phyloP scores from a whole-genome alignment of 2,113 vertebrate genomes.

The Morone saxatilis region DNA sequence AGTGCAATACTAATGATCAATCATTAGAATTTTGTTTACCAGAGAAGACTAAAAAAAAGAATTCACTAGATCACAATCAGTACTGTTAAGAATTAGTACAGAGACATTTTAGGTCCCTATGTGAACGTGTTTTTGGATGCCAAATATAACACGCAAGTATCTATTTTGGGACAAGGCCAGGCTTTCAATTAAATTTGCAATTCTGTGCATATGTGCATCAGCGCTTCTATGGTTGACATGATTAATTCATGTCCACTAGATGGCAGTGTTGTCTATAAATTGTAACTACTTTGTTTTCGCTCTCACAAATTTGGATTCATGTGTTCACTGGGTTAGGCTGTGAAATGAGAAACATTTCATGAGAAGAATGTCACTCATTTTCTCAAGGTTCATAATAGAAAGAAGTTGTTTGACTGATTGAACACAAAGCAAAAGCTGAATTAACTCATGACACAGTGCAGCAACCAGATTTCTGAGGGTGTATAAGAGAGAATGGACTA shows the following conservation, averaged over 20 bases:
- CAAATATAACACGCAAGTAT: conserved; percentile 4
- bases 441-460: conserved; percentile 19
- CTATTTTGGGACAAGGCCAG: conserved; percentile 15
- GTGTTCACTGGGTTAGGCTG: conserved; percentile 9
- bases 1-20: background rate
- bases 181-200: background rate
- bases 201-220: background rate
- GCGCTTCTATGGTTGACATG: background rate
- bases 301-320: conserved; percentile 3
- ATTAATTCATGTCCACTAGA: conserved; percentile 34
- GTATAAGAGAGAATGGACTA: conserved; percentile 29
- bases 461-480: conserved; percentile 37
- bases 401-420: conserved; percentile 16
- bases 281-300: background rate
- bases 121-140: background rate
- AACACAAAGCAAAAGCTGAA: conserved; percentile 39
- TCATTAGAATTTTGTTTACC: background rate
- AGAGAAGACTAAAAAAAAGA: background rate
- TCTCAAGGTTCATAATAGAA: conserved; percentile 11
- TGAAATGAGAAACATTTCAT: conserved; percentile 15
- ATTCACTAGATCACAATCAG: conserved; percentile 4
- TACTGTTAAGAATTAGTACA: background rate
- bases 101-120: background rate
- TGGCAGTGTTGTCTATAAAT: conserved; percentile 56
- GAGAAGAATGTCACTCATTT: conserved; percentile 11